These are phyloP conservation scores for Xenus cinereus DNA, from an alignment of 2,113 vertebrate genomes.

Conservation along the genomic window DNA sequence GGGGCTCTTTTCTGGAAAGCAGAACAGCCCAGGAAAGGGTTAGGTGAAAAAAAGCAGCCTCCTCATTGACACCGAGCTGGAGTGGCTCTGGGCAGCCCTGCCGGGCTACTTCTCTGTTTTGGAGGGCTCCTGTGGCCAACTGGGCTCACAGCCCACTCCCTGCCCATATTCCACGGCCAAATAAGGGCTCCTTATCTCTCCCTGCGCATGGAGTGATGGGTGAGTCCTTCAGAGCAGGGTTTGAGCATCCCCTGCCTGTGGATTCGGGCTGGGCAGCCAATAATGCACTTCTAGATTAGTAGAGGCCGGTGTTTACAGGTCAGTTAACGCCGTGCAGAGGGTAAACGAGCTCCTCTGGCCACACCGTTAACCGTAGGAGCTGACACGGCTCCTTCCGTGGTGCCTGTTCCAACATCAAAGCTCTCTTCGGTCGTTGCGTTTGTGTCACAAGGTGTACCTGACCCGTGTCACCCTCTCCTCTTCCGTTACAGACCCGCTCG, in stretches of 20 bases:
- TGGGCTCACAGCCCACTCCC: not conserved
- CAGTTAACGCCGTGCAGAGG: not conserved
- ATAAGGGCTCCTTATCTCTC: not conserved
- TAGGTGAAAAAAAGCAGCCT: not conserved
- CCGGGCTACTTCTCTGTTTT: not conserved
- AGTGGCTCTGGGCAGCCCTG: not conserved
- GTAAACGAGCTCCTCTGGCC: not conserved
- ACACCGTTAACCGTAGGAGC: rapidly evolving
- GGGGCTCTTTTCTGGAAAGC: not conserved
- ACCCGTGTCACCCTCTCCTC: not conserved
- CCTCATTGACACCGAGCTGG: rapidly evolving
- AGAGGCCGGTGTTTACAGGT: rapidly evolving
- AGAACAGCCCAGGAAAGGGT: not conserved
- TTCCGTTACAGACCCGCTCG: not conserved
- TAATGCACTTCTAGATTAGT: not conserved
- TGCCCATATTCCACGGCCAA: constrained; percentile 7
- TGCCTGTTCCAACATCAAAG: rapidly evolving
- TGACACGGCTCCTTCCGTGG: rapidly evolving
- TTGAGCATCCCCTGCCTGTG: rapidly evolving
- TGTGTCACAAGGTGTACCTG: not conserved
- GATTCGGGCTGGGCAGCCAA: not conserved
- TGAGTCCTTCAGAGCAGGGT: not conserved
- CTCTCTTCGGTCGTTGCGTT: not conserved
- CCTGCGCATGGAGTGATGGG: not conserved
- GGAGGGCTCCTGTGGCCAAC: not conserved